Evolutionary conservation across 1,140 invertebrate species (phyloP), one percentile per base, ranked within the genome.

Genomic region (Atta colombica): DNA sequence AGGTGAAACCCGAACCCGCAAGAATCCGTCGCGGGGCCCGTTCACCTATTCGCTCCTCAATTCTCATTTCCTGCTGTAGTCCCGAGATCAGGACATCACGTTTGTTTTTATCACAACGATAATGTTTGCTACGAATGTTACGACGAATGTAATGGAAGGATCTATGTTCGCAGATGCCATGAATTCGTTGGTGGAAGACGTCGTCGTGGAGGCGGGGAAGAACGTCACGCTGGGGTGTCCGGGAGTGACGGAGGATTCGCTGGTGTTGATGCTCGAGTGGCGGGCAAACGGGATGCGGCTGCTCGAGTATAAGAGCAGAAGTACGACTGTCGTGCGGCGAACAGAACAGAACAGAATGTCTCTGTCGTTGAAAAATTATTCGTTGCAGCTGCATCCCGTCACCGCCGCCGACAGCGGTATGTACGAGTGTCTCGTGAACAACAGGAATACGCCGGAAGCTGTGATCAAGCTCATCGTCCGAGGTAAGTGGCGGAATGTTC

Each of bases 401-500:
- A 93, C 95, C 53, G 96, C 96, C 10, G 94, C 95, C 28, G 97
- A 97, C 93, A 96, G 95, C 58, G 97, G 96, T 16, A 96, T 97
- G 86, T 97, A 97, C 91, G 95, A 96, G 45, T 97, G 97, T 89
- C 94, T 97, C 55, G 96, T 97, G 85, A 97, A 97, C 93, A 96
- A 96, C 92, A 95, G 97, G 25, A 96, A 96, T 68, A 95, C 96
- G 90, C 96, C 96, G 4, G 96, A 97, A 87, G 96, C 96, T 6
- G 95, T 97, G 55, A 95, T 97, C 16, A 96, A 96, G 88, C 95
- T 97, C 77, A 94, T 96, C 58, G 97, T 97, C 31, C 96, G 97
- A 96, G 97, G 97, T 97, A 94, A 91, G 91, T 88, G n/a, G 45
- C 14, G 61, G 31, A 72, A 75, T 63, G 35, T 87, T 71, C 60